Conservation (phyloP, 2,113 vertebrate genomes). For the Sorex araneus region DNA sequence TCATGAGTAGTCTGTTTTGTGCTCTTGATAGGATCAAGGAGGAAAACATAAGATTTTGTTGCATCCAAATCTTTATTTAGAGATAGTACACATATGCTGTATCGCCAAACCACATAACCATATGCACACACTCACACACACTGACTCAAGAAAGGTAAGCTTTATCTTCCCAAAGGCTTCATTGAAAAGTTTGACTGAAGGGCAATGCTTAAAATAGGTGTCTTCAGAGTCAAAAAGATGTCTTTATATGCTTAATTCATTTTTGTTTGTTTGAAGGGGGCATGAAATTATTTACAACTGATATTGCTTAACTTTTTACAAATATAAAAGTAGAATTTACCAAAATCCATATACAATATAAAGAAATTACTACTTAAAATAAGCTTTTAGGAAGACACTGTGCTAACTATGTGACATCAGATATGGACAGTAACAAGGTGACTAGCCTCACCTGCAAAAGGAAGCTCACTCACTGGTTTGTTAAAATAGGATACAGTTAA, state of each 20-base stretch:
- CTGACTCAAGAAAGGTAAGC: neutral
- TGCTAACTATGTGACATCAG: neutral
- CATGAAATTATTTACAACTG: too few species aligned
- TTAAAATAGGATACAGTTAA: neutral
- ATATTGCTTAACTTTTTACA: constrained; percentile 1
- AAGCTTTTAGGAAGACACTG: neutral
- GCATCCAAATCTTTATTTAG: neutral
- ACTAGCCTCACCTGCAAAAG: neutral
- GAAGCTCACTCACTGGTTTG: neutral
- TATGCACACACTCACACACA: neutral
- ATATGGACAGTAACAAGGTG: neutral
- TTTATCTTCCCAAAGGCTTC: neutral
- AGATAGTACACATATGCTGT: neutral
- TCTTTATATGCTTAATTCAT: constrained; percentile 28
- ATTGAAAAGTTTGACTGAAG: neutral
- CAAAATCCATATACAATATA: neutral
- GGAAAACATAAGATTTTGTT: neutral
- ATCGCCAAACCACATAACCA: neutral
- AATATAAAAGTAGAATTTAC: neutral
- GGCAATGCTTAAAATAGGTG: constrained; percentile 30
- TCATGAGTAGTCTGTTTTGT: neutral
- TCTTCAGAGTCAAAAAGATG: neutral
- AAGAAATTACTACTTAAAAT: constrained; percentile 28
- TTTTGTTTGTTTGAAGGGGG: neutral
- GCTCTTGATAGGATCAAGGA: neutral